Evolutionary conservation across 2,113 vertebrate species (phyloP).

Genomic region (Eleginops maclovinus): DNA sequence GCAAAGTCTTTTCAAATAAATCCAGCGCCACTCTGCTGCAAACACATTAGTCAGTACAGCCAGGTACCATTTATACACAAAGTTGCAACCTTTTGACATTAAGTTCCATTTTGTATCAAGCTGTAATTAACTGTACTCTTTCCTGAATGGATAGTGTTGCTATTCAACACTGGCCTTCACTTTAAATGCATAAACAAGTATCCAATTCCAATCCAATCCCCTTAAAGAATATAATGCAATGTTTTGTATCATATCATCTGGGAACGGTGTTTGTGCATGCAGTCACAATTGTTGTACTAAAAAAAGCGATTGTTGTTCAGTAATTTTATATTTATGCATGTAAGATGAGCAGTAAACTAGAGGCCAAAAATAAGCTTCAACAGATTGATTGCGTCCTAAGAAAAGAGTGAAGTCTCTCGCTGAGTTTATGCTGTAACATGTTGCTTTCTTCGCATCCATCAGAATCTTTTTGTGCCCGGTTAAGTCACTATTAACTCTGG

Average conservation of each 20-base stretch:
- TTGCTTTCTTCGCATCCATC: no score
- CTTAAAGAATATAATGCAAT: neutral
- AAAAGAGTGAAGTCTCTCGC: no score
- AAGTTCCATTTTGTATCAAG: neutral
- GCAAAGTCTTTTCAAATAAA: constrained; percentile 34
- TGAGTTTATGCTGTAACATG: no score
- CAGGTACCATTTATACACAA: constrained; percentile 16
- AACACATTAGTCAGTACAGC: constrained; percentile 22
- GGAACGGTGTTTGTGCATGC: neutral
- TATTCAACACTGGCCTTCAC: neutral
- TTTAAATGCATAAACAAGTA: neutral
- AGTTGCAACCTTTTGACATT: neutral
- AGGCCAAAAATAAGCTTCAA: no score
- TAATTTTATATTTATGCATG: no score
- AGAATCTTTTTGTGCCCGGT: no score
- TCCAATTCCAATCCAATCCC: no score
- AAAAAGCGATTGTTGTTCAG: no score
- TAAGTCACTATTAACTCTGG: no score
- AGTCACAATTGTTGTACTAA: neutral
- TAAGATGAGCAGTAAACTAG: no score
- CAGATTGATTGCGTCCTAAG: no score
- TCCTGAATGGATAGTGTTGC: neutral
- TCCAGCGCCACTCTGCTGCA: constrained; percentile 1
- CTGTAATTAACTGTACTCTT: neutral
- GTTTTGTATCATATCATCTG: neutral